These are phyloP conservation scores for Nipponia nippon DNA, from an alignment of 2,113 vertebrate genomes.

Conservation along the genomic window DNA sequence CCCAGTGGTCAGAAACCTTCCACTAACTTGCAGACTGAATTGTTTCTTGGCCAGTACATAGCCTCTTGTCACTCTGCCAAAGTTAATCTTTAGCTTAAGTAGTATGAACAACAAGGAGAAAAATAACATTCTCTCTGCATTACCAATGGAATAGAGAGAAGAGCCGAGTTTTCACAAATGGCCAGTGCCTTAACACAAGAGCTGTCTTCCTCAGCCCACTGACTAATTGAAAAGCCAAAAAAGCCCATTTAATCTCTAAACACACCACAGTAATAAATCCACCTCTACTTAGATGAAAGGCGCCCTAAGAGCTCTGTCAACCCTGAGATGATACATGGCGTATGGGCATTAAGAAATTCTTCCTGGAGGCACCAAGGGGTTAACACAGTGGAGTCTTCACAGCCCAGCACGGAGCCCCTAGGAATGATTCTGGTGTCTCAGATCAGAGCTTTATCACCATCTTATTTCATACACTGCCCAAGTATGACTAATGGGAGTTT, in stretches of 20 bases:
- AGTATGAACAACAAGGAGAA: background rate
- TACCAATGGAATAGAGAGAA: background rate
- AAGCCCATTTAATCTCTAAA: background rate
- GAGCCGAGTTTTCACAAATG: background rate
- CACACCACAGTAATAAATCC: background rate
- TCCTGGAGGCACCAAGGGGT: background rate
- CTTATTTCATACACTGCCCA: background rate
- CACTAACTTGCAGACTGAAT: background rate
- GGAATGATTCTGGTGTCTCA: background rate
- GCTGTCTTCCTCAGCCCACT: background rate
- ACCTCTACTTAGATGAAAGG: background rate
- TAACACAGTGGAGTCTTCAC: background rate
- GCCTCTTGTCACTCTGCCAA: background rate
- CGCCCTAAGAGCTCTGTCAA: background rate
- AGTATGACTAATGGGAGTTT: background rate
- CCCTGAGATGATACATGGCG: background rate
- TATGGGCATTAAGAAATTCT: background rate
- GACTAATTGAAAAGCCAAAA: background rate
- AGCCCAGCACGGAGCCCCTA: background rate
- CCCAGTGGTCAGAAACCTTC: background rate
- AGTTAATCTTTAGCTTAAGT: constrained; percentile 6
- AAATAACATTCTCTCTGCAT: background rate
- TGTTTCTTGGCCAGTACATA: background rate
- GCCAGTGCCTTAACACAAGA: background rate
- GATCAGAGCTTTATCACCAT: background rate